Evolutionary conservation across 2,888 invertebrate species (phyloP), one percentile per base, ranked within the genome.

Genomic region (Norana najaformis): DNA sequence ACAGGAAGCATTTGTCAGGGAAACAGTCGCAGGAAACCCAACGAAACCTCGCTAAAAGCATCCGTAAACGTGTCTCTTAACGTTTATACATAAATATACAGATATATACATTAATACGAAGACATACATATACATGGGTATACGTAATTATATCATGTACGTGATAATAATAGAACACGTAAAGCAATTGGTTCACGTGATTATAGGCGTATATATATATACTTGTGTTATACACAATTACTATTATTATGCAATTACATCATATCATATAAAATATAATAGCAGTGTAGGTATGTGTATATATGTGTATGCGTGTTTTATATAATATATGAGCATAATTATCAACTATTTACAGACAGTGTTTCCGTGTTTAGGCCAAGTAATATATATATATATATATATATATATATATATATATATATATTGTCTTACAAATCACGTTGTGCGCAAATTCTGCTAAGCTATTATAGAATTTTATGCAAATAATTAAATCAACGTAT

Each of bases 1-100:
- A 69, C 69, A 69, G 69, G 69, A 69, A 69, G 69, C 69, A 69
- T 69, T 69, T 69, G 69, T 69, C 69, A 69, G 69, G 30, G 69
- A 69, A n/a, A 69, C 69, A 69, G 69, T n/a, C 0, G n/a, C 69
- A 69, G 69, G 69, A 69, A 69, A n/a, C n/a, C 69, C 69, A n/a
- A n/a, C 69, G 69, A 69, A 69, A 69, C n/a, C 30, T n/a, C 69
- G 69, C 69, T 69, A 69, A 69, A 69, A 69, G 69, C 69, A 69
- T 69, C 69, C 69, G 69, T n/a, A 69, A 69, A 69, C 69, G 69
- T 69, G 69, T 69, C 69, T 69, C 69, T 69, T 69, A 69, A 69
- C n/a, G 69, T 69, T 69, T 69, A 69, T 69, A 69, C 69, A 69
- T 30, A 69, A 69, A 69, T 47, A 47, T 8, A 41, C 41, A 41